phyloP scores from a whole-genome alignment of 2,888 invertebrate species.

The Mamestra brassicae region DNA sequence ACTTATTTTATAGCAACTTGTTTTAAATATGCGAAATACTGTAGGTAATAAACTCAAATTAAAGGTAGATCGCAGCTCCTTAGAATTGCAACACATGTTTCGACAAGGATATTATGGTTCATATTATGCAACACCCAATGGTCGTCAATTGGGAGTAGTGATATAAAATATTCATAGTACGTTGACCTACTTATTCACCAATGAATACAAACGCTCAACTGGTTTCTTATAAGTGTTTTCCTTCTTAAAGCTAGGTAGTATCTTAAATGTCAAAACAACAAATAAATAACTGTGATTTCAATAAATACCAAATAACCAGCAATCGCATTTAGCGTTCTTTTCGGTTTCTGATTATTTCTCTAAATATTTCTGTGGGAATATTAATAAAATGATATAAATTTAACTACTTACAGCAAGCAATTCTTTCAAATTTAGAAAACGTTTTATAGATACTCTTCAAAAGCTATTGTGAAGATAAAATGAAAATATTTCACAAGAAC shows the following conservation, averaged over 20 bases:
- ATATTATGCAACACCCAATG: conserved; percentile 32
- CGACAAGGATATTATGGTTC: conserved; percentile 23
- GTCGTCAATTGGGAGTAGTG: conserved; percentile 23
- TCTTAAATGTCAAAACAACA: background rate
- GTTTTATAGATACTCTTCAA: background rate
- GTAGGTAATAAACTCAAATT: conserved; percentile 7
- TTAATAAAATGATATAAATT: background rate
- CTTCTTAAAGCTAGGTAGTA: conserved; percentile 3
- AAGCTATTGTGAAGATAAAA: conserved; percentile 34
- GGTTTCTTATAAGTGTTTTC: background rate
- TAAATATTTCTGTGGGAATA: conserved; percentile 1
- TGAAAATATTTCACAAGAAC: conserved; percentile 26
- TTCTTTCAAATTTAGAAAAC: conserved; percentile 21
- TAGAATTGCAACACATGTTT: conserved; percentile 20
- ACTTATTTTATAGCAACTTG: background rate
- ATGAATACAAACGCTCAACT: conserved; percentile 6
- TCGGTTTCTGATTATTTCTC: conserved; percentile 7
- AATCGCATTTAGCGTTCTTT: conserved; percentile 1
- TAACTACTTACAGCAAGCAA: conserved; percentile 2
- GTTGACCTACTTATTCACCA: conserved; percentile 32
- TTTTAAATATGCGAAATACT: conserved; percentile 5
- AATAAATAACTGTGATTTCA: conserved; percentile 1
- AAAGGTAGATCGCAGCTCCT: background rate
- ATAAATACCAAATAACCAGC: conserved; percentile 14
- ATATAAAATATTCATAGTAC: conserved; percentile 41